Evolutionary conservation across 2,113 vertebrate species (phyloP).

Genomic region (Sus scrofa): T2T-Sscrofa CM000817.6:129832501-129833000

Average conservation of each 20-base stretch:
- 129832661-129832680: background rate
- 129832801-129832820: background rate
- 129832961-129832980: background rate
- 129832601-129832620: background rate
- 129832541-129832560: background rate
- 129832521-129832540: background rate
- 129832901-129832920: background rate
- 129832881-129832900: background rate
- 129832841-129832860: background rate
- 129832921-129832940: background rate
- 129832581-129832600: background rate
- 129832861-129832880: slow-evolving; percentile 10
- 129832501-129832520: no score
- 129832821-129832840: background rate
- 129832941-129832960: background rate
- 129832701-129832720: background rate
- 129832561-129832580: background rate
- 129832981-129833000: background rate
- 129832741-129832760: background rate
- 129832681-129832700: background rate
- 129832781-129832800: background rate
- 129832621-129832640: background rate
- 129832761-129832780: background rate
- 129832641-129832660: background rate
- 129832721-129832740: background rate